Evolutionary conservation across 2,797 vertebrate species (phyloP), one percentile per base, ranked within the genome.

Genomic region (Rachycentron canadum): DNA sequence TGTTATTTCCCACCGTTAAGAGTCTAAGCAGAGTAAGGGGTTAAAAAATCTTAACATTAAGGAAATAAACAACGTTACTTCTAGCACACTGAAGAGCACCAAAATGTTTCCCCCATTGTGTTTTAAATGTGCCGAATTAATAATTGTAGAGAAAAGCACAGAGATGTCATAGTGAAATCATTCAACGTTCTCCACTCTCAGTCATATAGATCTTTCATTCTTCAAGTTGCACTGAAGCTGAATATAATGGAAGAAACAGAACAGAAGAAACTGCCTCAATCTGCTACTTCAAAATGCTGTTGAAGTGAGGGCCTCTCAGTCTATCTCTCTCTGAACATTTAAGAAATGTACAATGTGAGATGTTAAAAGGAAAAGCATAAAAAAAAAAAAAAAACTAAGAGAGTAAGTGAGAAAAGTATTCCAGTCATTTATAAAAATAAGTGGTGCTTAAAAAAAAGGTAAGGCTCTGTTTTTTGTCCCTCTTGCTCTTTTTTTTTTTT

Each of bases 351-450:
- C 81, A 91, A 91, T 83, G 79, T 72, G 73, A 85, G 78, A 89
- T 80, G 72, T 70, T 83, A 70, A 76, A 82, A 55, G 55, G 57
- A 70, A 58, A 73, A 73, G 76, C 52, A 73, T 63, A 68, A 45
- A 45, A 45, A 69, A 85, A 89, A 86, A 83, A 69, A 9, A 84
- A 90, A 86, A 83, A 69, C 9, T 10, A 67, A 64, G 69, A 72
- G 21, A 71, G 59, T 69, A 69, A 76, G 56, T 65, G 64, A 85
- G 55, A 88, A 87, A 92, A 89, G 83, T 87, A 92, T 93, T 92
- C 83, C 86, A 91, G 88, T 94, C 90, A 91, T 93, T 95, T 94
- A 91, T 85, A 92, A 91, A 94, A 94, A 94, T 92, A 93, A 94
- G 85, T 89, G 91, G 88, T 87, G 76, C 87, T 94, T 91, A 92